Conservation (phyloP, 2,888 invertebrate species). For the Agrochola lota region DNA sequence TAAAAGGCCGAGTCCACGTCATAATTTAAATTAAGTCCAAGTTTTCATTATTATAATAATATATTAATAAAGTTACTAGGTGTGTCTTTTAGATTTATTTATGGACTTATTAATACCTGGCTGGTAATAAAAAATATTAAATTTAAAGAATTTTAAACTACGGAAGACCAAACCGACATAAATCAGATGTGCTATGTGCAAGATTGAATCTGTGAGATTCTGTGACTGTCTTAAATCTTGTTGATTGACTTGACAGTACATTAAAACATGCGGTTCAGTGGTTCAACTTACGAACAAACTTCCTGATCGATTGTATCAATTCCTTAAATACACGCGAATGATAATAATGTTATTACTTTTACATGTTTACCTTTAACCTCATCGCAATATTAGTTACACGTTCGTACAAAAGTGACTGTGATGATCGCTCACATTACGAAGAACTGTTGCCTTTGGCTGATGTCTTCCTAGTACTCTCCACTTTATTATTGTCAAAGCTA, state of each 20-base stretch:
- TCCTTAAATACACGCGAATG: constrained; percentile 19
- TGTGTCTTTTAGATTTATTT: constrained; percentile 43
- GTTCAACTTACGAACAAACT: constrained; percentile 4
- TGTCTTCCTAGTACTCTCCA: constrained; percentile 59
- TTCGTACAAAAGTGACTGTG: constrained; percentile 28
- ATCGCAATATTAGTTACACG: constrained; percentile 24
- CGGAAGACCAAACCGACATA: constrained; percentile 9
- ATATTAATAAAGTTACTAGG: constrained; percentile 16
- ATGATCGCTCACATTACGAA: constrained; percentile 51
- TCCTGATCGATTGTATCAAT: not conserved
- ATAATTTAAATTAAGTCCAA: constrained; percentile 32
- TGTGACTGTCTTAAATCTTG: constrained; percentile 23
- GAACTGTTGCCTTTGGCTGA: constrained; percentile 45
- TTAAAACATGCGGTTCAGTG: not conserved
- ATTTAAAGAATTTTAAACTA: constrained; percentile 21
- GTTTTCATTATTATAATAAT: constrained; percentile 2
- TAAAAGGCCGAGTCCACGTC: constrained; percentile 24
- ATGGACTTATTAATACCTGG: constrained; percentile 30
- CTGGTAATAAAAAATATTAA: constrained; percentile 21
- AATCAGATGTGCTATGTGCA: constrained; percentile 17
- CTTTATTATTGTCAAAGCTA: constrained; percentile 60
- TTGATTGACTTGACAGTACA: constrained; percentile 6
- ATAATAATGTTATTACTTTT: constrained; percentile 17
- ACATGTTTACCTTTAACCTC: constrained; percentile 36
- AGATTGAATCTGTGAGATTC: constrained; percentile 27